A percentile compares a stretch with the other conserved stretches of the same genome.
Evolutionary conservation across 2,113 vertebrate species (phyloP).

Genomic region (Plectropomus leopardus): DNA sequence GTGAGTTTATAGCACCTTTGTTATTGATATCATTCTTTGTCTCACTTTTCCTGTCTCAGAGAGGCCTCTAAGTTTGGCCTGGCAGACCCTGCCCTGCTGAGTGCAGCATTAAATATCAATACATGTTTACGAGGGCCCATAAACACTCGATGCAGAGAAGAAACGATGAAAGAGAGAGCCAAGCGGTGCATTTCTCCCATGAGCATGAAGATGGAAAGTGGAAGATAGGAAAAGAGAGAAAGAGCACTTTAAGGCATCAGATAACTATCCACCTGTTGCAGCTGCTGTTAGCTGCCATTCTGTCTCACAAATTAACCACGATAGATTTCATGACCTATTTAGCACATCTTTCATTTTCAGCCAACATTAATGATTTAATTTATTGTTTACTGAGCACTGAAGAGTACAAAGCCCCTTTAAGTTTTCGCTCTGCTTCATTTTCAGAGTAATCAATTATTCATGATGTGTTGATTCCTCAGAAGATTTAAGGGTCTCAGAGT

Average conservation of each 20-base stretch:
- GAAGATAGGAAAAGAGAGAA: conserved; percentile 31
- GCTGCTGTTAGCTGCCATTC: conserved; percentile 14
- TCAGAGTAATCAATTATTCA: conserved; percentile 62
- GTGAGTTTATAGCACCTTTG: conserved; percentile 70
- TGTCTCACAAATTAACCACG: neutral
- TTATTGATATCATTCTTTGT: conserved; percentile 73
- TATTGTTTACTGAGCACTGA: conserved; percentile 19
- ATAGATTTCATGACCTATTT: conserved; percentile 12
- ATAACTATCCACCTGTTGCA: conserved; percentile 47
- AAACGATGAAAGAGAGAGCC: conserved; percentile 34
- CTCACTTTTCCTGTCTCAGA: conserved; percentile 59
- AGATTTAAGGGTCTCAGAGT: conserved; percentile 48
- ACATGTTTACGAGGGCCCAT: conserved; percentile 76
- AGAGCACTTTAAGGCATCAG: conserved; percentile 4
- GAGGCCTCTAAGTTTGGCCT: conserved; percentile 54
- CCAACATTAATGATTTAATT: conserved; percentile 30
- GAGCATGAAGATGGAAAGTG: conserved; percentile 38
- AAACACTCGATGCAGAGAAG: conserved; percentile 65
- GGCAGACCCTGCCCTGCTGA: conserved; percentile 65
- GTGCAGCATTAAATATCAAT: conserved; percentile 84
- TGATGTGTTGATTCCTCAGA: conserved; percentile 47
- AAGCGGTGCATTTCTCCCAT: neutral
- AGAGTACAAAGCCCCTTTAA: conserved; percentile 4
- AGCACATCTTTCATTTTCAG: conserved; percentile 16
- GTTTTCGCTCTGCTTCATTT: conserved; percentile 29